phyloP scores from a whole-genome alignment of 2,888 invertebrate genomes.

The Pilophorus perplexus region DNA sequence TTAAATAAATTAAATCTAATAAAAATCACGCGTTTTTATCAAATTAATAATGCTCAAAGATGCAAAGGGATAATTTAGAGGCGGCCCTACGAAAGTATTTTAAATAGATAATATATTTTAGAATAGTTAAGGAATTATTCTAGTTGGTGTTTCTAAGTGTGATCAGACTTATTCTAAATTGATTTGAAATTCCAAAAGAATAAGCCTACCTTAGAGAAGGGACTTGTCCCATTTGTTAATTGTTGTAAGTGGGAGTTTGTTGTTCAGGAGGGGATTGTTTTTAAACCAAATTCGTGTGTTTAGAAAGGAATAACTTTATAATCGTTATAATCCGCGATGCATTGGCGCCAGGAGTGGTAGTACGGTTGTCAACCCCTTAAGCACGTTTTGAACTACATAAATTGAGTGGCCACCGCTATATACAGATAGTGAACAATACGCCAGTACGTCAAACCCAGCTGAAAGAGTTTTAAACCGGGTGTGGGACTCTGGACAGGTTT shows the following conservation, averaged over 20 bases:
- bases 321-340: neutral
- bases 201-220: neutral
- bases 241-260: neutral
- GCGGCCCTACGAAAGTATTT: constrained; percentile 35
- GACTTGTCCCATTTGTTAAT: neutral
- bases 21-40: constrained; percentile 30
- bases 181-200: neutral
- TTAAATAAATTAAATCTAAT: constrained; percentile 3
- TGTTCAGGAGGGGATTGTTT: neutral
- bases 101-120: constrained; percentile 36
- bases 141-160: constrained; percentile 39
- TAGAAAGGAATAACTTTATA: neutral
- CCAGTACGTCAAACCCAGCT: too few species aligned
- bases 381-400: neutral
- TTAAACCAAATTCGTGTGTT: neutral
- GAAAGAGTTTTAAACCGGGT: too few species aligned
- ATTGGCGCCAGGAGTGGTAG: too few species aligned
- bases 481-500: too few species aligned
- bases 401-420: too few species aligned
- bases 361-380: too few species aligned
- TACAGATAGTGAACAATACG: neutral
- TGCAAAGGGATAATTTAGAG: constrained; percentile 11
- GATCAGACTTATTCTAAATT: constrained; percentile 33
- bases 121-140: constrained; percentile 30
- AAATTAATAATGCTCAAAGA: constrained; percentile 34